Evolutionary conservation across 2,888 invertebrate genomes (phyloP).

Genomic region (Lasius platythorax): DNA sequence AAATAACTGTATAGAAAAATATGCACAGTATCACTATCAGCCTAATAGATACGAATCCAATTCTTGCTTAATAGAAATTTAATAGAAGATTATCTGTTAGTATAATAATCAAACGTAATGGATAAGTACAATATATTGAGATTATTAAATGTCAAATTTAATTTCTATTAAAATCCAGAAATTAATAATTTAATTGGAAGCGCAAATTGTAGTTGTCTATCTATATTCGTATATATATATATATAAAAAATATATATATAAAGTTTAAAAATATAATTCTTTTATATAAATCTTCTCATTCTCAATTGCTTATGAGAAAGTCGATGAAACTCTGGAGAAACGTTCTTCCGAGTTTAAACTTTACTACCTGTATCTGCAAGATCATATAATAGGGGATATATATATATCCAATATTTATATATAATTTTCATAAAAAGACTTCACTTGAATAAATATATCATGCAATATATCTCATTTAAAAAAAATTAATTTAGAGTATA

Average conservation of each 20-base stretch:
- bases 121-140: no score
- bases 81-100: not conserved
- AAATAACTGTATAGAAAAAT: slow-evolving; percentile 6
- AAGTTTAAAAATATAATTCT: not conserved
- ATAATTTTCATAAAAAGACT: not conserved
- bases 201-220: not conserved
- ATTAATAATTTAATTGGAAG: not conserved
- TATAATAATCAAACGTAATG: no score
- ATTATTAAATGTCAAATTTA: not conserved
- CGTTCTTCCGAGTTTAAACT: slow-evolving; percentile 14
- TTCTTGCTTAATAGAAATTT: not conserved
- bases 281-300: not conserved
- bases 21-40: not conserved
- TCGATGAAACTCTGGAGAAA: not conserved
- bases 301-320: not conserved
- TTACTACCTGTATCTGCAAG: not conserved
- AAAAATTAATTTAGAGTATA: not conserved
- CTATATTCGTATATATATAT: no score
- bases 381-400: not conserved
- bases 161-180: not conserved
- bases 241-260: not conserved
- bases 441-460: not conserved
- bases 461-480: not conserved
- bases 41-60: not conserved
- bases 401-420: slow-evolving; percentile 3